A percentile compares a stretch with the other conserved stretches of the same genome.
Evolutionary conservation across 2,888 invertebrate species (phyloP).

Genomic region (Hofmannophila pseudospretella): DNA sequence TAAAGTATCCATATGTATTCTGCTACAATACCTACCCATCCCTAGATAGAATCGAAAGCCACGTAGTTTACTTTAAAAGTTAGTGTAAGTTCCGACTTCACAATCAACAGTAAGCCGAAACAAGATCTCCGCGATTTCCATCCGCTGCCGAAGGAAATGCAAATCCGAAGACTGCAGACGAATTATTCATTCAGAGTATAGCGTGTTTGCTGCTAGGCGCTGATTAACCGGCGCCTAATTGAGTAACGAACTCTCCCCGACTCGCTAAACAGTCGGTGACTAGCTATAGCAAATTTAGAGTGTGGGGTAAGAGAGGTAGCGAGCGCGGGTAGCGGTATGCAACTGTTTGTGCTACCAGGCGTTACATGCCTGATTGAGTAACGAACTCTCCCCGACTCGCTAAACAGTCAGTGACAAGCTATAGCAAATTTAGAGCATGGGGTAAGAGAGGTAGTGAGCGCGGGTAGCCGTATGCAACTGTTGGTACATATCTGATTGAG

Average conservation of each 20-base stretch:
- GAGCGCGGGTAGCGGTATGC: slow-evolving; percentile 4
- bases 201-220: slow-evolving; percentile 58
- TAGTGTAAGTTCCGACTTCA: not conserved
- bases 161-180: slow-evolving; percentile 19
- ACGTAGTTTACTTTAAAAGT: slow-evolving; percentile 1
- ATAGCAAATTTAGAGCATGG: slow-evolving; percentile 17
- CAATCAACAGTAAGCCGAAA: slow-evolving; percentile 7
- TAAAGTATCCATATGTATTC: too few relatives aligned
- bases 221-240: slow-evolving; percentile 69
- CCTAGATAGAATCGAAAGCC: too few relatives aligned
- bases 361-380: slow-evolving; percentile 72
- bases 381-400: slow-evolving; percentile 63
- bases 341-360: slow-evolving; percentile 50
- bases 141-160: slow-evolving; percentile 20
- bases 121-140: slow-evolving; percentile 9
- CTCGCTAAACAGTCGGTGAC: slow-evolving; percentile 58
- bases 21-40: too few relatives aligned
- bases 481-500: slow-evolving; percentile 72
- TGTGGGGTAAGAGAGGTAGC: slow-evolving; percentile 14
- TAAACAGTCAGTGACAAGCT: slow-evolving; percentile 48
- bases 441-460: not conserved
- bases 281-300: slow-evolving; percentile 15
- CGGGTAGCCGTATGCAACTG: slow-evolving; percentile 5
- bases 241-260: slow-evolving; percentile 66
- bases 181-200: slow-evolving; percentile 57